These are phyloP conservation scores for Papilio machaon DNA, from an alignment of 1,140 invertebrate genomes.

Conservation along the genomic window DNA sequence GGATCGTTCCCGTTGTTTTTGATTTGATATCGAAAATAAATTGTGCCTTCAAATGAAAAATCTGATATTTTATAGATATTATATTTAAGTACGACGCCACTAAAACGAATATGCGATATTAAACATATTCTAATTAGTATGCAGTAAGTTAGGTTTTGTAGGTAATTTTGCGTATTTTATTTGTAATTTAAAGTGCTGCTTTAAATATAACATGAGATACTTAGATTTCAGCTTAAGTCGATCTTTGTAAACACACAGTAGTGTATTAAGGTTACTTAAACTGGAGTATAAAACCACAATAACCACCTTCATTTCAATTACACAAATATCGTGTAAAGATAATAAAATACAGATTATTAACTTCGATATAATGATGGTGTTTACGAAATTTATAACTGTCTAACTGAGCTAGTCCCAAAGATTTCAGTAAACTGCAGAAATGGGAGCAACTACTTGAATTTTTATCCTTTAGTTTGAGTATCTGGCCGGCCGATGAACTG, in stretches of 20 bases:
- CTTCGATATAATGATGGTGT: background rate
- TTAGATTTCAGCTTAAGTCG: background rate
- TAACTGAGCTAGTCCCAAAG: background rate
- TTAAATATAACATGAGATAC: no score
- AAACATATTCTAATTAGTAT: no score
- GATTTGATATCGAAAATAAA: no score
- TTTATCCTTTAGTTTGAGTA: no score
- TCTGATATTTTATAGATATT: no score
- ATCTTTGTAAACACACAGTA: background rate
- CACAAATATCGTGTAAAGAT: background rate
- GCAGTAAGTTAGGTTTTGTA: no score
- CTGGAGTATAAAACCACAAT: constrained; percentile 32
- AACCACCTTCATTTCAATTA: background rate
- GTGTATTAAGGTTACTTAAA: constrained; percentile 11
- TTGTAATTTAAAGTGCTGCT: no score
- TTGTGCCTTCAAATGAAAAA: no score
- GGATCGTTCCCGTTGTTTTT: background rate
- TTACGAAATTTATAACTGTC: background rate
- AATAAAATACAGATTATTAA: background rate
- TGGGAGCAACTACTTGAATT: background rate
- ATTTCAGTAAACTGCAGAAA: background rate
- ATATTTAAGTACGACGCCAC: no score
- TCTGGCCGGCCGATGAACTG: no score
- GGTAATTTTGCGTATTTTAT: no score
- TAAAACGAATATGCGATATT: no score